Evolutionary conservation across 2,113 vertebrate genomes (phyloP), one percentile per base, ranked within the genome.

Genomic region (Guaruba guarouba): DNA sequence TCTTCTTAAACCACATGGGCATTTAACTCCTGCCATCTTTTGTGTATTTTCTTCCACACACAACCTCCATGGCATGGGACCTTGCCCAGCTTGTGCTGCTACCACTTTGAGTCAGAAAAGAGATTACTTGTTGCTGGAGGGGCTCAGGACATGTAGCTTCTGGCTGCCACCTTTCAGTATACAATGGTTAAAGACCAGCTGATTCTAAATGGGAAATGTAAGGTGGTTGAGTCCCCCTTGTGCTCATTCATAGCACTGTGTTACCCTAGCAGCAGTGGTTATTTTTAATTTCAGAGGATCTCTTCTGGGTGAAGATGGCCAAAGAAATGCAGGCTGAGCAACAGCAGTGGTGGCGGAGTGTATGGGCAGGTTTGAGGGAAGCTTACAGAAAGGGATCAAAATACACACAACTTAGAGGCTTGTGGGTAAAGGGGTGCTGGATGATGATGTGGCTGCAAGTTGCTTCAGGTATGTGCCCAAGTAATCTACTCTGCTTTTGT

Each of bases 1-100:
- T 39, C 14, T 44, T 8, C 14, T 12, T 25, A 74, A 44, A 33
- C 5, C 7, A 19, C 8, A 1, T 0, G 16, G n/a, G 16, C 9
- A 6, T 17, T 44, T 28, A 51, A 71, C 7, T 59, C 12, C 13
- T 25, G 6, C 43, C 3, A 18, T 10, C 12, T 80, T 19, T 14
- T 33, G 16, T 16, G 11, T 39, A 8, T 61, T 66, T 83, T 51
- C n/a, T 62, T 77, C 29, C 24, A 29, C 10, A 7, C 2, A 0
- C 15, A 55, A 49, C 9, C 11, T 19, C 5, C 6, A 1, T 44
- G 20, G 12, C 27, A 5, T 11, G 25, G 25, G 8, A 39, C 17
- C 17, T 63, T 28, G 31, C 7, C 29, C 4, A 63, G 31, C 37
- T 59, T 61, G 23, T 68, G 13, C 25, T 89, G 35, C 59, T 73